Evolutionary conservation across 2,113 vertebrate genomes (phyloP).

Genomic region (Rallus limicola): DNA sequence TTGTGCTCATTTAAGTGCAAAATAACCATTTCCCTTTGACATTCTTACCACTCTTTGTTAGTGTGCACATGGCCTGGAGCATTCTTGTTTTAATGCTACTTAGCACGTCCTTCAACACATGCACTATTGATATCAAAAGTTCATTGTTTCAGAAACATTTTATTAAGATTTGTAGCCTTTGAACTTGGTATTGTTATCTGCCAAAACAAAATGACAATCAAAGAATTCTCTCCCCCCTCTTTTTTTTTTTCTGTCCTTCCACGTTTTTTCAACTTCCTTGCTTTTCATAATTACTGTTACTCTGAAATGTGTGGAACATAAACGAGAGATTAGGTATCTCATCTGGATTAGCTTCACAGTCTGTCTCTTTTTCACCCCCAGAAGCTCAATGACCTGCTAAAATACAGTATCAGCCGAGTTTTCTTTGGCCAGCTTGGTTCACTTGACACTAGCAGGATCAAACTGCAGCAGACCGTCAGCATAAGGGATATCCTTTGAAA

Average conservation of each 20-base stretch:
- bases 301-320: slow-evolving; percentile 62
- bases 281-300: slow-evolving; percentile 56
- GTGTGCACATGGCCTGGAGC: not conserved
- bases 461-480: slow-evolving; percentile 73
- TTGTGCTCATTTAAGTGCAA: not conserved
- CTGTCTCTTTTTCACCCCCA: slow-evolving; percentile 65
- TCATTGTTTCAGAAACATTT: slow-evolving; percentile 21
- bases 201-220: slow-evolving; percentile 59
- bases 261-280: slow-evolving; percentile 68
- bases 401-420: slow-evolving; percentile 69
- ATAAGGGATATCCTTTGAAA: slow-evolving; percentile 84
- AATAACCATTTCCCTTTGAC: not conserved
- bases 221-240: not conserved
- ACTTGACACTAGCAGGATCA: slow-evolving; percentile 69
- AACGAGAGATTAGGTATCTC: slow-evolving; percentile 75
- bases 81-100: not conserved
- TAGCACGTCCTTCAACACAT: not conserved
- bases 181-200: slow-evolving; percentile 45
- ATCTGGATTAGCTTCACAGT: slow-evolving; percentile 67
- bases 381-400: slow-evolving; percentile 70
- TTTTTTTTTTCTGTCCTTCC: slow-evolving; percentile 20
- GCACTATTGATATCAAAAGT: not conserved
- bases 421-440: slow-evolving; percentile 75
- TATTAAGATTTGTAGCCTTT: slow-evolving; percentile 16
- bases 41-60: not conserved